A percentile compares a stretch with the other conserved stretches of the same genome.
Conservation (phyloP, 92 coral and sea anemone genomes). For the Phymanthus crucifer region DNA sequence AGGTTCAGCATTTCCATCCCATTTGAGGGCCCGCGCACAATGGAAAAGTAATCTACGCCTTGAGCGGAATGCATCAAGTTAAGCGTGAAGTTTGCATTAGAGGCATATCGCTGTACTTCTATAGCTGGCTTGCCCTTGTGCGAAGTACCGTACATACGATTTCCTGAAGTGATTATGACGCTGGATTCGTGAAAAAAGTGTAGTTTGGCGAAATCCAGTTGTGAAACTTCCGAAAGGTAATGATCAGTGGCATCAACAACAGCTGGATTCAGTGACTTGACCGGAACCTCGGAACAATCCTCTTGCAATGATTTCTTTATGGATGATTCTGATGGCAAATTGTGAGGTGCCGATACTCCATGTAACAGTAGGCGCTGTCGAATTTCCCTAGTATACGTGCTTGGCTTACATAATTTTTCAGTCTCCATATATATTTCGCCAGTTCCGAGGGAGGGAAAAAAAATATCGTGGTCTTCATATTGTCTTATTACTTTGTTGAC, state of each 20-base stretch:
- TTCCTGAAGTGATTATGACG: no score
- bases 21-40: conserved; percentile 40
- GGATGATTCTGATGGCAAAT: conserved; percentile 38
- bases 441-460: conserved; percentile 25
- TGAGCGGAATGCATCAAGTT: conserved; percentile 51
- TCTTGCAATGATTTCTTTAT: conserved; percentile 48
- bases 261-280: no score
- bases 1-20: conserved; percentile 49
- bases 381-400: conserved; percentile 40
- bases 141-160: no score
- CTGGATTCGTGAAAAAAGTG: no score
- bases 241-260: no score
- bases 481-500: conserved; percentile 39
- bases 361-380: conserved; percentile 37
- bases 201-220: no score
- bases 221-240: no score
- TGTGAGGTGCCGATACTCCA: conserved; percentile 37
- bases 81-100: conserved; percentile 53
- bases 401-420: conserved; percentile 55
- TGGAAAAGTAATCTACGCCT: conserved; percentile 40
- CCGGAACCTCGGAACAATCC: conserved; percentile 47
- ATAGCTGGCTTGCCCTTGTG: conserved; percentile 47
- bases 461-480: conserved; percentile 44
- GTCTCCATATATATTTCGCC: conserved; percentile 50
- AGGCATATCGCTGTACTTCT: conserved; percentile 63